phyloP scores from a whole-genome alignment of 2,888 invertebrate species.

The Eupelmus urozonus region DNA sequence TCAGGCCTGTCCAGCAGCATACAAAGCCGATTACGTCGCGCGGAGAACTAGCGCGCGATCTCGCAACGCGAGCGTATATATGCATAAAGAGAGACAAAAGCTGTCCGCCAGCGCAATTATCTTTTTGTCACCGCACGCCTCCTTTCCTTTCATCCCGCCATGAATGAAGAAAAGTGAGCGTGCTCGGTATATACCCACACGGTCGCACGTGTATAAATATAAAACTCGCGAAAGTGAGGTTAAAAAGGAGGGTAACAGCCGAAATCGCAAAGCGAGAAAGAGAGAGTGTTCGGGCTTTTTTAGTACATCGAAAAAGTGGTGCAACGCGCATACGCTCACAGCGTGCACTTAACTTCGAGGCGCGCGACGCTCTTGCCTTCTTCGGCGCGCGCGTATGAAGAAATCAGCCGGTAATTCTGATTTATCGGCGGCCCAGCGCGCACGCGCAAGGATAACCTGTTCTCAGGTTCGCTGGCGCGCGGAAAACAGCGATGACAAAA shows the following conservation, averaged over 20 bases:
- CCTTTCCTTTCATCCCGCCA: conserved; percentile 5
- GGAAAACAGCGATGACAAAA: background rate
- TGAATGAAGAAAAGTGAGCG: background rate
- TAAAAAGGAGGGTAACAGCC: too few relatives aligned
- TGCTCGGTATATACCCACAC: too few relatives aligned
- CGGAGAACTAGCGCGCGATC: too few relatives aligned
- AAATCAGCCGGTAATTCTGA: conserved; percentile 37
- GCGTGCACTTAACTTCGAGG: background rate
- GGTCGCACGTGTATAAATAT: too few relatives aligned
- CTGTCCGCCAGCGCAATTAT: conserved; percentile 14
- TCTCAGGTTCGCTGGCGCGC: background rate
- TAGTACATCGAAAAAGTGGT: conserved; percentile 38
- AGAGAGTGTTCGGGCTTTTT: background rate
- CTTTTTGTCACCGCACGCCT: conserved; percentile 16
- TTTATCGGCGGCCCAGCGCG: conserved; percentile 29
- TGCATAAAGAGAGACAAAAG: background rate
- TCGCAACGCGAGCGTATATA: background rate
- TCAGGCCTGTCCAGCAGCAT: too few relatives aligned
- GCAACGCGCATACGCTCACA: conserved; percentile 11
- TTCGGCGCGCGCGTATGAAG: conserved; percentile 35
- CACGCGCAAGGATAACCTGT: conserved; percentile 42
- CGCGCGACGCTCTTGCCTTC: conserved; percentile 41
- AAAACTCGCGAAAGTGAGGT: too few relatives aligned
- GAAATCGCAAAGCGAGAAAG: background rate
- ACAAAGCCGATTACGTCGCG: too few relatives aligned